Percentiles rank a stretch among this genome's conserved stretches.
phyloP scores from a whole-genome alignment of 2,888 invertebrate species.

The Xylophagus ater region DNA sequence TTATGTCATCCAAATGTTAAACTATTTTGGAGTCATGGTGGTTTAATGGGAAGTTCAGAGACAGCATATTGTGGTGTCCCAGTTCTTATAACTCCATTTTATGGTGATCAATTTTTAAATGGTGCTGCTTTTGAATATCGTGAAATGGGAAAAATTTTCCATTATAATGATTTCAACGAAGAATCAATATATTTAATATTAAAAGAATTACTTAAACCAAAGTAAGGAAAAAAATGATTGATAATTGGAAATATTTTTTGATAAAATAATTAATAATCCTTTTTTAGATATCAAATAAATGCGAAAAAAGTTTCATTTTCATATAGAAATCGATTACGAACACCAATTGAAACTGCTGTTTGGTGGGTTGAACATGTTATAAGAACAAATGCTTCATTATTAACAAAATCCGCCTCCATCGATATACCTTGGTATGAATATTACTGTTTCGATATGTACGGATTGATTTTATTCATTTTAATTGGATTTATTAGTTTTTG shows the following conservation, averaged over 20 bases:
- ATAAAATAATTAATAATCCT: not conserved
- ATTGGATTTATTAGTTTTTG: too few relatives aligned
- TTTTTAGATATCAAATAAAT: slow-evolving; percentile 25
- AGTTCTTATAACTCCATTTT: slow-evolving; percentile 51
- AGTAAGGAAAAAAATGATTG: slow-evolving; percentile 12
- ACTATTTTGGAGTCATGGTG: slow-evolving; percentile 59
- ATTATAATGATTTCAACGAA: slow-evolving; percentile 40
- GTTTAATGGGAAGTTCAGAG: slow-evolving; percentile 55
- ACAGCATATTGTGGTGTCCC: slow-evolving; percentile 51
- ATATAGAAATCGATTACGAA: slow-evolving; percentile 43
- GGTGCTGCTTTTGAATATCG: slow-evolving; percentile 41
- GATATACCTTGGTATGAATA: slow-evolving; percentile 41
- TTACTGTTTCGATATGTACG: slow-evolving; percentile 41
- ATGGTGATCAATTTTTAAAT: slow-evolving; percentile 52
- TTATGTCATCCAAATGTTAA: slow-evolving; percentile 57
- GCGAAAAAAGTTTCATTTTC: slow-evolving; percentile 38
- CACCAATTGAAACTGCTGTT: slow-evolving; percentile 46
- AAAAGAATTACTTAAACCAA: slow-evolving; percentile 29
- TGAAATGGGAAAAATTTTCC: slow-evolving; percentile 43
- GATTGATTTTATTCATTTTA: too few relatives aligned
- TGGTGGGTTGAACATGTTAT: slow-evolving; percentile 56
- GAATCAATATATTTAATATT: slow-evolving; percentile 41
- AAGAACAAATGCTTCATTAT: slow-evolving; percentile 42
- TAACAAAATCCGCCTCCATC: slow-evolving; percentile 38
- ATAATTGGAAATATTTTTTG: not conserved